phyloP scores from a whole-genome alignment of 2,113 vertebrate genomes.

The Spizaetus ornatus region DNA sequence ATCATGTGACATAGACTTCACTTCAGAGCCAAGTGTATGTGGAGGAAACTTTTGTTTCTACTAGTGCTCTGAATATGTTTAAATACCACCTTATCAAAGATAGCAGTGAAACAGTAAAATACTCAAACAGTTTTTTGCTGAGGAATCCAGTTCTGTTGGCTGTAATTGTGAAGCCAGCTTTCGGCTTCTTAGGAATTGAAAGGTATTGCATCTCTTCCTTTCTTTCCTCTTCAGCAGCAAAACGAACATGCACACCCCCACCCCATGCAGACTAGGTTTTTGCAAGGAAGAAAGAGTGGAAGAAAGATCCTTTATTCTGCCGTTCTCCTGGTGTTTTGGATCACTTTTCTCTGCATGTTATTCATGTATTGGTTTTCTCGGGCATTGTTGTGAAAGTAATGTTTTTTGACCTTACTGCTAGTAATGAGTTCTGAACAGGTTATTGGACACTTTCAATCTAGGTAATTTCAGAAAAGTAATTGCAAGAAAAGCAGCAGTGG shows the following conservation, averaged over 20 bases:
- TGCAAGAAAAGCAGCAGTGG: background rate
- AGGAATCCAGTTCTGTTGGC: background rate
- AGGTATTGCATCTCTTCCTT: background rate
- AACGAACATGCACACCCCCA: fast-evolving
- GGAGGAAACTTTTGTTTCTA: background rate
- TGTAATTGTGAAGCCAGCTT: background rate
- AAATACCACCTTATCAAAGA: background rate
- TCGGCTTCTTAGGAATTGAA: background rate
- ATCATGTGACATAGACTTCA: background rate
- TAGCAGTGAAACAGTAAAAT: background rate
- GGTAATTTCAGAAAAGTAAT: background rate
- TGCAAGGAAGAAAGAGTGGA: background rate
- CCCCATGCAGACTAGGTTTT: background rate
- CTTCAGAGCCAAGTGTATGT: background rate
- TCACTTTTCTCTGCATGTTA: background rate
- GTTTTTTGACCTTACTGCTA: background rate
- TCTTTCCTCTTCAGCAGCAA: background rate
- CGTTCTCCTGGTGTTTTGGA: background rate
- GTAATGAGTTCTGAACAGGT: background rate
- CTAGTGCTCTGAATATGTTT: background rate
- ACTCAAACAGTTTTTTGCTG: background rate
- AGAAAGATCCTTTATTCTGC: background rate
- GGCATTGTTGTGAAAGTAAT: background rate
- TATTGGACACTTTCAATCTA: background rate
- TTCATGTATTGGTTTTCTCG: background rate